Evolutionary conservation across 2,113 vertebrate genomes (phyloP), one percentile per base, ranked within the genome.

Genomic region (Labrus mixtus): DNA sequence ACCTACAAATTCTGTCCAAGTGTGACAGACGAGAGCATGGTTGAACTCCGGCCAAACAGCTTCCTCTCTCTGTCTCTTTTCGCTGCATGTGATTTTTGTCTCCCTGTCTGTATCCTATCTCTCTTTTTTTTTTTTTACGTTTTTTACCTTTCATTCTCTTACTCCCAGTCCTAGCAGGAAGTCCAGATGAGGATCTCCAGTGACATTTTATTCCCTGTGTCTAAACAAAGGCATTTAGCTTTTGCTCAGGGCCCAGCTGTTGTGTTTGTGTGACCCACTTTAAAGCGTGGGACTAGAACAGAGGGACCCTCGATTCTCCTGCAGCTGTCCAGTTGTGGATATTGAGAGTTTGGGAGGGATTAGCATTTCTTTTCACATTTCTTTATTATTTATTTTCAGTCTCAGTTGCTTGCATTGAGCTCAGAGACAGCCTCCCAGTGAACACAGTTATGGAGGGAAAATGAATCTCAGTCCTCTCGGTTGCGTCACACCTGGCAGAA

Each of bases 1-100:
- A 94, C 93, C 94, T 94, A 93, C 91, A 94, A 93, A 93, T 87
- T 88, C 84, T 81, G 86, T 86, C 85, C 91, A 89, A 93, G 89
- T 91, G 89, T 92, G 91, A 92, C 92, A 89, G 89, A 90, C 70
- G 72, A 91, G 87, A 80, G 76, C 80, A 73, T 74, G 91, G 86
- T 89, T 93, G 90, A 91, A 88, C 77, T 70, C 51, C 8, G 60
- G 89, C 91, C 92, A 93, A 84, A 73, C 55, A 68, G 66, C 84
- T 89, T 91, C 87, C 85, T 92, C 73, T 76, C 57, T 76, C 57
- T 48, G 46, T 61, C 73, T 79, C 58, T 20, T 69, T 41, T 64
- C 29, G 29, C 67, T 63, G 54, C 29, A 17, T 79, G 39, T 37
- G 64, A 74, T 68, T 70, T 33, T 33, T 58, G 29, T 68, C 73